Evolutionary conservation across 2,113 vertebrate species (phyloP).

Genomic region (Gallinago undulata): DNA sequence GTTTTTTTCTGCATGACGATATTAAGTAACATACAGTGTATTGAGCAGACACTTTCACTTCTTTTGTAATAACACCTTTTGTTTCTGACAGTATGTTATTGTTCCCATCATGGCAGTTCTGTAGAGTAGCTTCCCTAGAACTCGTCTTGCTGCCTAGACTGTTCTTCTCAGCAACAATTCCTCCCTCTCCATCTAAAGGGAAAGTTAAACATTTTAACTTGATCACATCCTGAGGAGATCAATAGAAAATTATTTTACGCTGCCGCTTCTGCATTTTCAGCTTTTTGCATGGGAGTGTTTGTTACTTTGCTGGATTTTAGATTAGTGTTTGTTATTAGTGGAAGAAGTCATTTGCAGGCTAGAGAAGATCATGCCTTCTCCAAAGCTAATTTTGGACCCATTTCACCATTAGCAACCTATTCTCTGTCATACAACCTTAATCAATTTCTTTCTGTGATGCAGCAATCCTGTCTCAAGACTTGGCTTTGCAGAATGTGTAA

Average conservation of each 20-base stretch:
- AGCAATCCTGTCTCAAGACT: slow-evolving; percentile 66
- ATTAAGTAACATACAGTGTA: slow-evolving; percentile 73
- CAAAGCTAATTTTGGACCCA: slow-evolving; percentile 47
- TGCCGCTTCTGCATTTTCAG: slow-evolving; percentile 68
- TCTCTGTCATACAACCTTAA: slow-evolving; percentile 45
- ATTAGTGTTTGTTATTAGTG: slow-evolving; percentile 32
- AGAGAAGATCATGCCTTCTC: slow-evolving; percentile 63
- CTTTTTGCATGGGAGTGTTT: slow-evolving; percentile 61
- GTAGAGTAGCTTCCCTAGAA: slow-evolving; percentile 48
- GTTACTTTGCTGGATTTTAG: slow-evolving; percentile 58
- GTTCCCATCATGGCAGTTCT: slow-evolving; percentile 60
- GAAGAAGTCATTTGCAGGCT: slow-evolving; percentile 57
- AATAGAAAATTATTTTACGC: slow-evolving; percentile 30
- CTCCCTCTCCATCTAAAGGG: slow-evolving; percentile 64
- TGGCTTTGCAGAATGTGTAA: slow-evolving; percentile 52
- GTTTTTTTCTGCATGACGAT: slow-evolving; percentile 81
- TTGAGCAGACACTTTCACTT: slow-evolving; percentile 67
- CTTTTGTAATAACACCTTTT: slow-evolving; percentile 66
- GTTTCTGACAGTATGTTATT: slow-evolving; percentile 65
- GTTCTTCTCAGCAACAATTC: slow-evolving; percentile 54
- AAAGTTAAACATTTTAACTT: slow-evolving; percentile 27
- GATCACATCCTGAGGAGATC: background rate
- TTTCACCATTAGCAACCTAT: slow-evolving; percentile 39
- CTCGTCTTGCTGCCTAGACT: slow-evolving; percentile 29
- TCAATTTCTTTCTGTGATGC: slow-evolving; percentile 53